Conservation (phyloP, 2,888 invertebrate genomes). For the Malthinus seriepunctatus region DNA sequence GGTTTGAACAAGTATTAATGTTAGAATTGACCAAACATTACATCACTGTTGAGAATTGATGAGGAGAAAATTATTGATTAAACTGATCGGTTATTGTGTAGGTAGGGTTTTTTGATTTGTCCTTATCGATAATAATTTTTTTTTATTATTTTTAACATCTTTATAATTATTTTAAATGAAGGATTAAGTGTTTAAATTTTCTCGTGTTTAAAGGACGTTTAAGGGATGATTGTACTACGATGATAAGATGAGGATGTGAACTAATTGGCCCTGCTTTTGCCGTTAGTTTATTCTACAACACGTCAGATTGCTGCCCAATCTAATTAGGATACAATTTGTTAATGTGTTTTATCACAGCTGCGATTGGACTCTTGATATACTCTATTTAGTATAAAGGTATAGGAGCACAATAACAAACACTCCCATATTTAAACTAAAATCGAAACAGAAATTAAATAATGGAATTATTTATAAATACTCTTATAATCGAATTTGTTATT, state of each 20-base stretch:
- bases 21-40: conserved; percentile 43
- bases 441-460: conserved; percentile 47
- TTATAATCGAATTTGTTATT: conserved; percentile 42
- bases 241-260: conserved; percentile 41
- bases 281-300: conserved; percentile 49
- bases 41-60: conserved; percentile 42
- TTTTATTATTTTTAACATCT: conserved; percentile 3
- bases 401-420: neutral
- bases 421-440: conserved; percentile 39
- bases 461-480: conserved; percentile 49
- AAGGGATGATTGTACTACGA: conserved; percentile 38
- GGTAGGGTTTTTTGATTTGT: conserved; percentile 29
- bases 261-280: conserved; percentile 50
- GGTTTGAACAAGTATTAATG: conserved; percentile 47
- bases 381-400: neutral
- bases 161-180: conserved; percentile 10
- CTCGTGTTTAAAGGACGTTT: conserved; percentile 13
- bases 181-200: conserved; percentile 5
- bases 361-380: conserved; percentile 51
- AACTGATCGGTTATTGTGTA: conserved; percentile 34
- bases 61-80: conserved; percentile 45
- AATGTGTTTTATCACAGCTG: conserved; percentile 55
- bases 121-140: neutral
- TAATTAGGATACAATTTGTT: conserved; percentile 58
- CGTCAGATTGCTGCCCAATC: conserved; percentile 57